These are phyloP conservation scores for Parthenolecanium corni DNA, from an alignment of 2,888 invertebrate species.

Conservation along the genomic window DNA sequence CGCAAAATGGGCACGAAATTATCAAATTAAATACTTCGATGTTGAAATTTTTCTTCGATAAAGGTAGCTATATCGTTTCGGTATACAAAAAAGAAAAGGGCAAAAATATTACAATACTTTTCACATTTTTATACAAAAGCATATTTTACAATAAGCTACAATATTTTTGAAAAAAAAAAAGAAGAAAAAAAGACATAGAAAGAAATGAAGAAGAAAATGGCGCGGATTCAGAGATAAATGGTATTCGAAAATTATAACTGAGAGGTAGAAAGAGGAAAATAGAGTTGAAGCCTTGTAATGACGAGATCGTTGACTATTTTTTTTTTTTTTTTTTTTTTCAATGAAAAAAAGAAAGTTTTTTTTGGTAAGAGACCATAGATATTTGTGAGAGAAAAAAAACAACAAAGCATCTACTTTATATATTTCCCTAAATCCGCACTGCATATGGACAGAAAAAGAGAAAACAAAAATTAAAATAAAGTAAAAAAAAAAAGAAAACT, in stretches of 20 bases:
- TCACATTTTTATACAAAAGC: too few relatives aligned
- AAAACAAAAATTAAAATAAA: neutral
- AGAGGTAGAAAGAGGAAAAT: neutral
- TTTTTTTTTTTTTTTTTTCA: neutral
- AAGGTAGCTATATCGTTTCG: too few relatives aligned
- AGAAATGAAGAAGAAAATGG: neutral
- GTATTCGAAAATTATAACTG: neutral
- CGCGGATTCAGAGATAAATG: neutral
- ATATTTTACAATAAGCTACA: too few relatives aligned
- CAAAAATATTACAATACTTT: too few relatives aligned
- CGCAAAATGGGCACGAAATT: too few relatives aligned
- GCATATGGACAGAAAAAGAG: neutral
- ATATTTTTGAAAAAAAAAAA: neutral
- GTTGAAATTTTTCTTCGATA: too few relatives aligned
- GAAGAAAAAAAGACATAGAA: neutral
- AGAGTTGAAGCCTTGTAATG: too few relatives aligned
- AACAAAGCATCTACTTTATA: too few relatives aligned
- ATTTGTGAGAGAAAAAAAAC: too few relatives aligned
- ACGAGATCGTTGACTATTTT: constrained; percentile 7
- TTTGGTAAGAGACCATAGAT: too few relatives aligned
- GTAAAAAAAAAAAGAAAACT: constrained; percentile 10
- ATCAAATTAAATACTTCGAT: too few relatives aligned
- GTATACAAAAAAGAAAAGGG: too few relatives aligned
- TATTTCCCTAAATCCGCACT: neutral
- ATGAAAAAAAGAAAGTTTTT: neutral